Percentiles rank a stretch among this genome's conserved stretches.
Evolutionary conservation across 1,140 invertebrate genomes (phyloP).

Genomic region (Lasaia peninsularis): DNA sequence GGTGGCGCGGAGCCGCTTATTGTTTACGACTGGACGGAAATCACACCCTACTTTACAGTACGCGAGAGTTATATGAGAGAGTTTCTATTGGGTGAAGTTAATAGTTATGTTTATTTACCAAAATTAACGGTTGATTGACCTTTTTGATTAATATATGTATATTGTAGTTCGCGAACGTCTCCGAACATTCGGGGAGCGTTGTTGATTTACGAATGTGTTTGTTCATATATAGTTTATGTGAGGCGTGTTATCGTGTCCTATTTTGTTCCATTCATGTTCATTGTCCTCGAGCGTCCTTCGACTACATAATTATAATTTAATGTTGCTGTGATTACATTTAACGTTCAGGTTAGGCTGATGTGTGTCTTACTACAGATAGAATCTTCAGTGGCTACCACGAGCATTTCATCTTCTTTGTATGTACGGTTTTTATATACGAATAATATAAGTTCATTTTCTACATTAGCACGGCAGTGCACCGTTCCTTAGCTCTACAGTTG

Average conservation of each 20-base stretch:
- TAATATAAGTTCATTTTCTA: slow-evolving; percentile 37
- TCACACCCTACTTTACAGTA: slow-evolving; percentile 45
- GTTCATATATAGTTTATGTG: slow-evolving; percentile 69
- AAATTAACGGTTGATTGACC: slow-evolving; percentile 62
- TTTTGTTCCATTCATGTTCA: slow-evolving; percentile 63
- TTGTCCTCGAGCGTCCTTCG: slow-evolving; percentile 55
- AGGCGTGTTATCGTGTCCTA: slow-evolving; percentile 60
- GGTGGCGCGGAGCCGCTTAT: slow-evolving; percentile 34
- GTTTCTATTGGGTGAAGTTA: slow-evolving; percentile 69
- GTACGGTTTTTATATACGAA: slow-evolving; percentile 26
- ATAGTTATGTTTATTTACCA: slow-evolving; percentile 71
- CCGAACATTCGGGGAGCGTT: slow-evolving; percentile 29
- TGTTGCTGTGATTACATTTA: slow-evolving; percentile 75
- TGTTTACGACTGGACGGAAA: slow-evolving; percentile 59
- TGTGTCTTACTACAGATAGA: slow-evolving; percentile 64
- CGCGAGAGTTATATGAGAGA: slow-evolving; percentile 71
- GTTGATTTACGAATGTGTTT: slow-evolving; percentile 42
- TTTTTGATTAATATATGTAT: slow-evolving; percentile 57
- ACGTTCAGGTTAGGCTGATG: slow-evolving; percentile 65
- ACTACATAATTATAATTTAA: slow-evolving; percentile 67
- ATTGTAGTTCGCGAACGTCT: slow-evolving; percentile 37
- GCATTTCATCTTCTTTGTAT: slow-evolving; percentile 8
- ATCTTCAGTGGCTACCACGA: slow-evolving; percentile 39
- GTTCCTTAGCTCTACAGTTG: slow-evolving; percentile 3
- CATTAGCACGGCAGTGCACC: slow-evolving; percentile 34